phyloP scores from a whole-genome alignment of 2,888 invertebrate species.

The Brassicogethes aeneus region DNA sequence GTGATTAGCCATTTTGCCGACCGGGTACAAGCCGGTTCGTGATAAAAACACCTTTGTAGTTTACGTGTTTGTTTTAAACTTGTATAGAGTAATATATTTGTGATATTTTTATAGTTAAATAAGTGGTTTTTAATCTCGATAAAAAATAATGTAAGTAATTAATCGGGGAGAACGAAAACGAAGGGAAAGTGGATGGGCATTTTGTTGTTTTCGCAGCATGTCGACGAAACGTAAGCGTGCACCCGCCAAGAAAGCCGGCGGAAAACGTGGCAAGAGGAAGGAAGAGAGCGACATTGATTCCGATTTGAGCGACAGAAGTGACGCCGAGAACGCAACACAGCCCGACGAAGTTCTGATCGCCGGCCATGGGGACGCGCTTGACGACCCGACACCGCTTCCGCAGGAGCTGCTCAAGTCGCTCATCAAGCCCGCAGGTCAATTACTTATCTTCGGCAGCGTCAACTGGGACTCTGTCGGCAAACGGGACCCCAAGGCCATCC shows the following conservation, averaged over 20 bases:
- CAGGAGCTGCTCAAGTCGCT: constrained; percentile 57
- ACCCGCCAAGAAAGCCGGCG: constrained; percentile 31
- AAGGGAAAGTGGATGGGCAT: no score
- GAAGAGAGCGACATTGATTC: constrained; percentile 40
- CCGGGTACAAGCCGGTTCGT: constrained; percentile 19
- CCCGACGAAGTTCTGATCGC: constrained; percentile 48
- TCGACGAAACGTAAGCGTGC: constrained; percentile 37
- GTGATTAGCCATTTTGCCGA: constrained; percentile 32
- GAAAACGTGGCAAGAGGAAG: constrained; percentile 35
- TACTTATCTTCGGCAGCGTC: constrained; percentile 76
- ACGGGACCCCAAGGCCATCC: constrained; percentile 60
- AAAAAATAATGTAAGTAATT: not conserved
- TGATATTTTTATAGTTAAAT: not conserved
- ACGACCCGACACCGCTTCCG: constrained; percentile 54
- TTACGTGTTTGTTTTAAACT: not conserved
- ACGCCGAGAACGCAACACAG: constrained; percentile 35
- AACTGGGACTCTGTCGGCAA: constrained; percentile 87
- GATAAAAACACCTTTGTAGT: constrained; percentile 7
- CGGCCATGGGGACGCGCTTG: constrained; percentile 45
- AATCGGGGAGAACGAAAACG: no score
- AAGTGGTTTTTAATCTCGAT: not conserved
- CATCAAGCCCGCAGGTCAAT: constrained; percentile 60
- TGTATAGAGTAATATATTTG: not conserved
- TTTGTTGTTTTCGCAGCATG: no score
- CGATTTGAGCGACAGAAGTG: constrained; percentile 37